A percentile compares a stretch with the other conserved stretches of the same genome.
Evolutionary conservation across 2,113 vertebrate species (phyloP).

Genomic region (Puffinus mauretanicus): DNA sequence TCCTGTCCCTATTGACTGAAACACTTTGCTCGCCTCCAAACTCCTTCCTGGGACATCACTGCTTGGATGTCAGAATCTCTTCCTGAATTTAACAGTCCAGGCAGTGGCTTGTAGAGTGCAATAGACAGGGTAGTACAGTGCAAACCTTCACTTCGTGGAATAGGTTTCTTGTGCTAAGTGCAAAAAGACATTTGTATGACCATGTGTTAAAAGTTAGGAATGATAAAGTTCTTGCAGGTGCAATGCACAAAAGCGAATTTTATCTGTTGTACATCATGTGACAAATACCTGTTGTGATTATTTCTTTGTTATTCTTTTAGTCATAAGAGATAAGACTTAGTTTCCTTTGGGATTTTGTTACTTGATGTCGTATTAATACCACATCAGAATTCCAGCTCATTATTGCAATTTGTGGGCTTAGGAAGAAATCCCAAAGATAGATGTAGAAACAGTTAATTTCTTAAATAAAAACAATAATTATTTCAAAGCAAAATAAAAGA

Average conservation of each 20-base stretch:
- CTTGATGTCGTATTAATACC: not conserved
- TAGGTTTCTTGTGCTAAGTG: not conserved
- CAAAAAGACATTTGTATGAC: not conserved
- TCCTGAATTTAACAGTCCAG: not conserved
- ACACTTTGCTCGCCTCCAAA: not conserved
- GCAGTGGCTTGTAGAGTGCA: not conserved
- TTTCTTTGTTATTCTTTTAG: not conserved
- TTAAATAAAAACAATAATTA: not conserved
- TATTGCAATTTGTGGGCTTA: not conserved
- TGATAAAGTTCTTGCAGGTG: not conserved
- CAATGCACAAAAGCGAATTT: not conserved
- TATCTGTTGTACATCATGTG: not conserved
- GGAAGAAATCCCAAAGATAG: not conserved
- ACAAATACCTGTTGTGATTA: not conserved
- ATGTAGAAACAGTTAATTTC: not conserved
- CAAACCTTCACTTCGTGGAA: not conserved
- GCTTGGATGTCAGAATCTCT: not conserved
- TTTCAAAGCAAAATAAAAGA: not conserved
- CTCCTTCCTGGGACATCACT: not conserved
- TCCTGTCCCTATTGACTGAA: not conserved
- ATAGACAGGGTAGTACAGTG: not conserved
- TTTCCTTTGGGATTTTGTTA: not conserved
- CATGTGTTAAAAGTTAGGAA: not conserved
- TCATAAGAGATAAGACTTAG: not conserved
- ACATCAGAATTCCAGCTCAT: not conserved